Evolutionary conservation across 2,113 vertebrate species (phyloP).

Genomic region (Turdus rufiventris): DNA sequence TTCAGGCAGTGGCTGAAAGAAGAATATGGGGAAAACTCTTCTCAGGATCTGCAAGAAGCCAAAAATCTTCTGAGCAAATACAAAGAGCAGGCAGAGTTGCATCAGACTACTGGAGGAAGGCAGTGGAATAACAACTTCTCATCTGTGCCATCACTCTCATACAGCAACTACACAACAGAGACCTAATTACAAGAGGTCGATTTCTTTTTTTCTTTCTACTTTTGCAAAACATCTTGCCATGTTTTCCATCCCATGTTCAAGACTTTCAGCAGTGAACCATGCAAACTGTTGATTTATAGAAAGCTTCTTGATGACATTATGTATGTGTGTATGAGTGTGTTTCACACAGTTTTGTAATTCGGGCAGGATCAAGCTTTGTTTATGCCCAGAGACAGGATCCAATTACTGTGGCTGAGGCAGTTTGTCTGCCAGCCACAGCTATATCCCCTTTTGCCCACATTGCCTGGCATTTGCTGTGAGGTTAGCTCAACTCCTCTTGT

Average conservation of each 20-base stretch:
- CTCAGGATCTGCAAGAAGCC: slow-evolving; percentile 85
- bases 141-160: slow-evolving; percentile 63
- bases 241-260: slow-evolving; percentile 16
- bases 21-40: slow-evolving; percentile 84
- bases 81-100: slow-evolving; percentile 61
- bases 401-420: not conserved
- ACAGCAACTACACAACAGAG: slow-evolving; percentile 69
- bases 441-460: not conserved
- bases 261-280: not conserved
- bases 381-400: not conserved
- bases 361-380: slow-evolving; percentile 10
- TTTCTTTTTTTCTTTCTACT: not conserved
- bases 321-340: slow-evolving; percentile 1
- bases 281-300: not conserved
- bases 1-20: slow-evolving; percentile 86
- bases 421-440: not conserved
- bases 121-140: slow-evolving; percentile 73
- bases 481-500: slow-evolving; percentile 20
- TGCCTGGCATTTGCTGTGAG: slow-evolving; percentile 42
- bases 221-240: not conserved
- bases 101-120: slow-evolving; percentile 58
- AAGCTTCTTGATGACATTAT: not conserved
- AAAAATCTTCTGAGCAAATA: slow-evolving; percentile 81
- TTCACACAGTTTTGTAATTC: not conserved
- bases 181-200: slow-evolving; percentile 40